A percentile compares a stretch with the other conserved stretches of the same genome.
phyloP scores from a whole-genome alignment of 2,113 vertebrate genomes.

The Typhlomys cinereus region DNA sequence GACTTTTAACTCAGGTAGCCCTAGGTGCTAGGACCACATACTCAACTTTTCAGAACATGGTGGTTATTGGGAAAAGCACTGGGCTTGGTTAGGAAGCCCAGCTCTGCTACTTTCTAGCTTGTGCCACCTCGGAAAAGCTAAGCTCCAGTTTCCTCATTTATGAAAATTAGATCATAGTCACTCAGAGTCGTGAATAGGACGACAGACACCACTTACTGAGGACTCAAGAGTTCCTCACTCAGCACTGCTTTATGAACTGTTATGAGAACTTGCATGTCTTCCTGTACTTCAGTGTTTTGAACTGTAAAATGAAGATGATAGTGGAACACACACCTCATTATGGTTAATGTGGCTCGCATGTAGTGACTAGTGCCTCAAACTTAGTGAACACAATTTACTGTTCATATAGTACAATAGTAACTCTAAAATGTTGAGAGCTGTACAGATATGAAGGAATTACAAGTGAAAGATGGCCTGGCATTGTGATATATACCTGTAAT shows the following conservation, averaged over 20 bases:
- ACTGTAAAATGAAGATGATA: neutral
- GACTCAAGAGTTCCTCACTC: neutral
- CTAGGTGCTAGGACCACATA: neutral
- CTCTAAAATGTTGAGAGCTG: neutral
- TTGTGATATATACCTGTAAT: neutral
- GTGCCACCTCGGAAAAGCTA: neutral
- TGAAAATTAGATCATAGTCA: conserved; percentile 35
- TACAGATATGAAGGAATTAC: neutral
- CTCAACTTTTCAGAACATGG: neutral
- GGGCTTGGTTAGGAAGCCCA: neutral
- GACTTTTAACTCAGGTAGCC: neutral
- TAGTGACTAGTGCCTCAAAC: neutral
- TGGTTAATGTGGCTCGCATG: neutral
- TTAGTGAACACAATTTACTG: neutral
- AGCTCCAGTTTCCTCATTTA: conserved; percentile 13
- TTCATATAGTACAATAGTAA: neutral
- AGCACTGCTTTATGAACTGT: neutral
- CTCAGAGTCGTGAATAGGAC: neutral
- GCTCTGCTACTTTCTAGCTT: neutral
- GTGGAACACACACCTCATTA: neutral
- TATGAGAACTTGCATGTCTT: neutral
- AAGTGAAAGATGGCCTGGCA: neutral
- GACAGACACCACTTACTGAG: neutral
- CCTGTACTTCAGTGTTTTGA: neutral
- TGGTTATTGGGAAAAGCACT: neutral